A percentile compares a stretch with the other conserved stretches of the same genome.
Conservation (phyloP, 1,140 invertebrate species). For the Drosophila arawakana region DNA sequence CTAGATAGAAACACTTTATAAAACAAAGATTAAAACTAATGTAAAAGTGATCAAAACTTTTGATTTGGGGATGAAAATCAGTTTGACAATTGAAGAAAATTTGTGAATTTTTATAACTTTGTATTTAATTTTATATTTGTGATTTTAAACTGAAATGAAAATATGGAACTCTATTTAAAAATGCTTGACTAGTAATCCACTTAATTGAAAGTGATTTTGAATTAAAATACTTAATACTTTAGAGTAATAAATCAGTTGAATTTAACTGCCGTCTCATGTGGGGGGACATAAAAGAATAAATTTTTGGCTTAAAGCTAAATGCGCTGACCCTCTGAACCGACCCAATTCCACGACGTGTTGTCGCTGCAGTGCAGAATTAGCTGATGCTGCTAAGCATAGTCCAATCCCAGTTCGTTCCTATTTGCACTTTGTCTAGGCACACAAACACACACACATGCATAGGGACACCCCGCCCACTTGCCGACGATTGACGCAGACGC, state of each 20-base stretch:
- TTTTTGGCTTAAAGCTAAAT: slow-evolving; percentile 35
- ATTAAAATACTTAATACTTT: too few relatives aligned
- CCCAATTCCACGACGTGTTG: slow-evolving; percentile 52
- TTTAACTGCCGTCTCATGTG: not conserved
- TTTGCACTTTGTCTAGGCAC: slow-evolving; percentile 53
- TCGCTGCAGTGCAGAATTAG: slow-evolving; percentile 23
- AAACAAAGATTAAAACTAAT: too few relatives aligned
- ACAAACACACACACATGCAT: not conserved
- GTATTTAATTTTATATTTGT: too few relatives aligned
- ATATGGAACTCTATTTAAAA: too few relatives aligned
- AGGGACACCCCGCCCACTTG: slow-evolving; percentile 47
- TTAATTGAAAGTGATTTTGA: too few relatives aligned
- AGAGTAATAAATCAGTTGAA: not conserved
- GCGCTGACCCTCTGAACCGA: slow-evolving; percentile 56
- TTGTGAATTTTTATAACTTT: too few relatives aligned
- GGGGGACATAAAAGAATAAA: not conserved
- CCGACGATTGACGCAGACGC: not conserved
- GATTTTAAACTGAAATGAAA: too few relatives aligned
- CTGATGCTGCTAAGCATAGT: not conserved
- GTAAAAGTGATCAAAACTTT: too few relatives aligned
- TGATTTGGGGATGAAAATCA: too few relatives aligned
- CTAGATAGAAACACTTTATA: too few relatives aligned
- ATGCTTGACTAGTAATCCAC: too few relatives aligned
- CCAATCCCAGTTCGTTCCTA: slow-evolving; percentile 25
- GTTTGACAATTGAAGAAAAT: too few relatives aligned